Base-by-base conservation (phyloP, 2,888 invertebrate species). In the Tillus elongatus region DNA sequence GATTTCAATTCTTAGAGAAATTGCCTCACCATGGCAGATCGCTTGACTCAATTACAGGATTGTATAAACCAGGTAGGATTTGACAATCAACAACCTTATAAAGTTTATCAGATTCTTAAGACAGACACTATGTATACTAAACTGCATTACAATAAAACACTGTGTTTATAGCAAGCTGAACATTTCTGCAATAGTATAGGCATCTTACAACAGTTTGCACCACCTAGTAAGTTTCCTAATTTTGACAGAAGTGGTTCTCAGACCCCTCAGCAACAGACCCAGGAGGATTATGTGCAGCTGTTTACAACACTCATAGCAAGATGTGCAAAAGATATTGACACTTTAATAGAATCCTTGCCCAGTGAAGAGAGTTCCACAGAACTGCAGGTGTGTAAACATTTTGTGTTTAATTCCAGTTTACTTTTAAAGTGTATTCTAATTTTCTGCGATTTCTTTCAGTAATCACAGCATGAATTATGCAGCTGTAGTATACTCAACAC, bases 161-260 rank as follows among this genome's bases (percentile, higher is more conserved):
- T n/a, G n/a, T n/a, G n/a, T n/a, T n/a, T n/a, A 14, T 63, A 96
- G 87, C 91, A 96, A 85, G 97, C 97, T 0, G 95, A 96, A 57
- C 89, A 96, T 62, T 95, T 98, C 60, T 96, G 95, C 68, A 97
- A 97, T 63, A 92, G 95, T 48, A 89, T 97, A 40, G 98, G 98
- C 27, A 84, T 97, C 50, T 71, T 98, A 41, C 97, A 97, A 65
- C 95, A 95, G 63, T 86, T 81, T 54, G 92, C 97, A 0, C 82
- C 87, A 1, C 89, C 95, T 0, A 91, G 91, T 52, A 91, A 91
- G 59, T 95, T 97, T 61, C 80, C 87, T 2, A 90, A 88, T 27
- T 91, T 91, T 57, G 93, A 93, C 57, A 71, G 88, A 28, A 80
- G 79, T 40, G 87, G 87, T 0, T 84, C 85, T 0, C 89, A 88